Conservation (phyloP, 2,113 vertebrate genomes). For the Microcebus lehilahytsara region DNA sequence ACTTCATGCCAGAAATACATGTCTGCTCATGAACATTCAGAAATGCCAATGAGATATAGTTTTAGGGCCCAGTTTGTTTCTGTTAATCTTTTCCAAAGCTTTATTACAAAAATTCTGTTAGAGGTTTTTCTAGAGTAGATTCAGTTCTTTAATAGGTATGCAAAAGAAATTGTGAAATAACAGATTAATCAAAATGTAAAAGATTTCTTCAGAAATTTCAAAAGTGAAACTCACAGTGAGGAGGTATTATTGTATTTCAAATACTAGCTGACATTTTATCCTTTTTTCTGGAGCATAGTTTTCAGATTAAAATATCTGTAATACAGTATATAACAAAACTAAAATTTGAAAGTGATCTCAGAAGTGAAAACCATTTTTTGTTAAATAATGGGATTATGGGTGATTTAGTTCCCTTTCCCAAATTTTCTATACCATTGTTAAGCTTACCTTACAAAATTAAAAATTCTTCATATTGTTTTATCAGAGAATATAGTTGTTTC, state of each 20-base stretch:
- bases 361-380: neutral
- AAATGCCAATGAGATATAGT: neutral
- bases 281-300: neutral
- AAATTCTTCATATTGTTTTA: neutral
- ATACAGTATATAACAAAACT: neutral
- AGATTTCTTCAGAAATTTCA: neutral
- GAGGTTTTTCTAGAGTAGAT: neutral
- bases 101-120: neutral
- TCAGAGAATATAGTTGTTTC: neutral
- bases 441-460: constrained; percentile 14
- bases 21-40: neutral
- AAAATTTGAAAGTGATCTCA: constrained; percentile 26
- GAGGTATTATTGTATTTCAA: neutral
- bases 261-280: neutral
- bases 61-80: neutral
- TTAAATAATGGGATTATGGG: neutral
- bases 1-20: neutral
- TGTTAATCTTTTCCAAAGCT: neutral
- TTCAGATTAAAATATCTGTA: neutral
- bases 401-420: neutral
- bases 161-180: neutral
- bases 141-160: neutral
- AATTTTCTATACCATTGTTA: neutral
- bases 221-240: neutral
- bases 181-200: neutral